Conservation (phyloP, 2,113 vertebrate genomes). For the Morone saxatilis region DNA sequence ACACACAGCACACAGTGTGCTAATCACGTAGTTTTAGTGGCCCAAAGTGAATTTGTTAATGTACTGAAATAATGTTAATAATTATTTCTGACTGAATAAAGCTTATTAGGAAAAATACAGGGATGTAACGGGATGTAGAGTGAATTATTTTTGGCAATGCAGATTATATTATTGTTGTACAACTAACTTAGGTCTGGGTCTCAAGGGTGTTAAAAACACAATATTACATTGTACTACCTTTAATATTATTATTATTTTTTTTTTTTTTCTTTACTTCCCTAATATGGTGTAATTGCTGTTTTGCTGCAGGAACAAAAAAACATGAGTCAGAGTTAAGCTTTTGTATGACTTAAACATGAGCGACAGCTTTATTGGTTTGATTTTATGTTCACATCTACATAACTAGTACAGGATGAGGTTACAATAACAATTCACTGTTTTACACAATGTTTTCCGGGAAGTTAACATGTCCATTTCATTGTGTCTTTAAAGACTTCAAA, state of each 20-base stretch:
- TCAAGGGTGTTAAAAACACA: no score
- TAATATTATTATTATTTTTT: neutral
- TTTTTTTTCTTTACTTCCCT: neutral
- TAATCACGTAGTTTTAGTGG: neutral
- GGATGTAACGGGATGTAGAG: no score
- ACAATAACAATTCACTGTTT: neutral
- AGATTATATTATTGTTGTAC: no score
- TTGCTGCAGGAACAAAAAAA: no score
- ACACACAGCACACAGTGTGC: no score
- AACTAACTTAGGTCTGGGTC: no score
- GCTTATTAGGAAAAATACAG: neutral
- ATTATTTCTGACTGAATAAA: neutral
- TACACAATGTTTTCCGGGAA: neutral
- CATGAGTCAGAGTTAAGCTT: neutral
- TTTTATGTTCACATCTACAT: neutral
- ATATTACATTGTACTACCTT: neutral
- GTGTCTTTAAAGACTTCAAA: neutral
- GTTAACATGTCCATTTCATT: neutral
- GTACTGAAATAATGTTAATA: no score
- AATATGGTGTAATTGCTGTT: neutral
- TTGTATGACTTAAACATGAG: neutral
- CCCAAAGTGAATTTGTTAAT: neutral
- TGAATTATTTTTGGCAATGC: no score
- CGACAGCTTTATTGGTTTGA: neutral
- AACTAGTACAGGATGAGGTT: neutral